These are phyloP conservation scores for Odontocolon sp. DNA, from an alignment of 2,888 invertebrate species.

Conservation along the genomic window DNA sequence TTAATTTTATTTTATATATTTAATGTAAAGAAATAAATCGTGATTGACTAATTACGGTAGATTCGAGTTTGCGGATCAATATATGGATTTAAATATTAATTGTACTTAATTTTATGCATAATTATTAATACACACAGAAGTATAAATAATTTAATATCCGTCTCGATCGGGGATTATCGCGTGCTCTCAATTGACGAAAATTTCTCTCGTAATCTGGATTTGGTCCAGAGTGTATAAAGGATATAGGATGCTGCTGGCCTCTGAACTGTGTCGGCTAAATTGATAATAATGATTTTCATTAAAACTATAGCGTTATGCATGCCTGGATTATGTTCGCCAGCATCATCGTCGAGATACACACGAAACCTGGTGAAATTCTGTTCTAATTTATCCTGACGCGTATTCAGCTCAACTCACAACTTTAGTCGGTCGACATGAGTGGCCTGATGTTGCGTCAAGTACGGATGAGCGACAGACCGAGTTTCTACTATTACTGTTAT, in stretches of 20 bases:
- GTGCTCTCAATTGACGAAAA: background rate
- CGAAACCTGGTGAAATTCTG: background rate
- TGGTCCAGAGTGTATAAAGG: background rate
- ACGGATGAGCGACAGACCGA: slow-evolving; percentile 1
- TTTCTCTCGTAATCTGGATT: slow-evolving; percentile 24
- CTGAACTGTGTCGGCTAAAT: background rate
- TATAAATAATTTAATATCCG: no score
- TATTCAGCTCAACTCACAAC: background rate
- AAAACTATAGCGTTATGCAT: background rate
- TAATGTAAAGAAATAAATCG: background rate
- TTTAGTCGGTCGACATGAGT: background rate
- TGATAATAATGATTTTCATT: slow-evolving; percentile 6
- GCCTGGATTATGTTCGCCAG: background rate
- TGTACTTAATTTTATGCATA: no score
- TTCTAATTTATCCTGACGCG: background rate
- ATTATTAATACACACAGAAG: no score
- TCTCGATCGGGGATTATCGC: no score
- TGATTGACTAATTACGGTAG: no score
- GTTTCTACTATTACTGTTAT: slow-evolving; percentile 2
- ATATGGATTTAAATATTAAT: no score
- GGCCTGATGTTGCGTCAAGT: background rate
- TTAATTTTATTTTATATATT: background rate
- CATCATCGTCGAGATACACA: background rate
- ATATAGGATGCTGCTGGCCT: background rate
- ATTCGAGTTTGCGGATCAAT: no score